Base-by-base conservation (phyloP, 1,140 invertebrate genomes). In the Neelides sp. region DNA sequence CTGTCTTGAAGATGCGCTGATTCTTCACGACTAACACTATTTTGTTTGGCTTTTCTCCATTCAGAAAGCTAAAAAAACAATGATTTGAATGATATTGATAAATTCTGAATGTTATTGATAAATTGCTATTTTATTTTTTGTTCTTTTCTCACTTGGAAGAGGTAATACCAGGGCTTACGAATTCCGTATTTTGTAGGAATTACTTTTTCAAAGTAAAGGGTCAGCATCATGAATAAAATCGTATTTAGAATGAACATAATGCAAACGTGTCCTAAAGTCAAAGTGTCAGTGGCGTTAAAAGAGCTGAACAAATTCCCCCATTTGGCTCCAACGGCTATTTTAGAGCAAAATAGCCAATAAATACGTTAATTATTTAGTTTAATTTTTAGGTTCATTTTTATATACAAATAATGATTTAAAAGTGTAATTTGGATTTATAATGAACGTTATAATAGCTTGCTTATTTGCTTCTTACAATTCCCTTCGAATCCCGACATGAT, bases 51-150 rank as follows among this genome's bases (percentile, higher is more conserved):
- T n/a, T n/a, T n/a, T n/a, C n/a, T n/a, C n/a, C n/a, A n/a, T 40
- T 79, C 79, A 71, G 58, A 5, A 45, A 56, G 51, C 30, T 10
- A 8, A 32, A 32, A 8, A 32, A 32, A 32, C 8, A 32, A 32
- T 32, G 8, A 32, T 32, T 10, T 32, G 8, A 32, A n/a, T n/a
- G n/a, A n/a, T 10, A 32, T 8, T 32, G 30, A n/a, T 32, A 32
- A 32, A 10, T 32, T n/a, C n/a, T 32, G 30, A 32, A 10, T 32
- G 8, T n/a, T 32, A 13, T 13, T 13, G 19, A 15, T 20, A n/a
- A n/a, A n/a, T n/a, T n/a, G n/a, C n/a, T n/a, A n/a, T n/a, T n/a
- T n/a, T n/a, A n/a, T n/a, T n/a, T n/a, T n/a, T n/a, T n/a, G n/a
- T n/a, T 32, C n/a, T 32, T 13, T 48, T 23, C 12, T 45, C 46